Evolutionary conservation across 2,113 vertebrate species (phyloP).

Genomic region (Terrapene triunguis): DNA sequence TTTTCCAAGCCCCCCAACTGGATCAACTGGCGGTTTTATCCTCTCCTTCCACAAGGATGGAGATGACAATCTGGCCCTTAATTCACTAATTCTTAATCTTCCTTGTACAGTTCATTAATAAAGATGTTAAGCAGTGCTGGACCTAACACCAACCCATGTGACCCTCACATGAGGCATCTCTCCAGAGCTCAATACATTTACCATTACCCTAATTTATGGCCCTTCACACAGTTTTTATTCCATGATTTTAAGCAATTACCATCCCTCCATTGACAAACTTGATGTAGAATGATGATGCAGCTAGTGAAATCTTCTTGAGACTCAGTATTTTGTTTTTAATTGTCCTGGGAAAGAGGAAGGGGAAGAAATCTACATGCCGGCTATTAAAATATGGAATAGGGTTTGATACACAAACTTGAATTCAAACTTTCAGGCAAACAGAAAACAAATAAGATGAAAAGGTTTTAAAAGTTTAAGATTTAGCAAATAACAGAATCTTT

Average conservation of each 20-base stretch:
- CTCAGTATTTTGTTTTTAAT: neutral
- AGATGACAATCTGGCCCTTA: no score
- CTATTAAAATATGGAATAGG: neutral
- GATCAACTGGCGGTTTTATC: no score
- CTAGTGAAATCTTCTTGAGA: neutral
- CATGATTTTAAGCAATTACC: neutral
- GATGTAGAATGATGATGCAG: no score
- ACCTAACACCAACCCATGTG: accelerated
- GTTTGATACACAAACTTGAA: neutral
- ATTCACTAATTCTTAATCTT: no score
- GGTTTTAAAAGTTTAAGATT: neutral
- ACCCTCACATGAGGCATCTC: neutral
- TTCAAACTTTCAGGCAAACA: neutral
- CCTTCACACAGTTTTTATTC: neutral
- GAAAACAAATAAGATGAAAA: neutral
- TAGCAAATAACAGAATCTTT: neutral
- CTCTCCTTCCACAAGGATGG: no score
- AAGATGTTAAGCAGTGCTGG: neutral
- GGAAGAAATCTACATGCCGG: neutral
- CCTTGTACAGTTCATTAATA: no score
- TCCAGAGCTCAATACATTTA: no score
- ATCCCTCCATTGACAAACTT: neutral
- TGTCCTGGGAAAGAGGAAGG: neutral
- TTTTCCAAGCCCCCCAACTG: no score
- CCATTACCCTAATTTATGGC: no score